Evolutionary conservation across 2,797 vertebrate species (phyloP).

Genomic region (Orientallactaga sibirica): DNA sequence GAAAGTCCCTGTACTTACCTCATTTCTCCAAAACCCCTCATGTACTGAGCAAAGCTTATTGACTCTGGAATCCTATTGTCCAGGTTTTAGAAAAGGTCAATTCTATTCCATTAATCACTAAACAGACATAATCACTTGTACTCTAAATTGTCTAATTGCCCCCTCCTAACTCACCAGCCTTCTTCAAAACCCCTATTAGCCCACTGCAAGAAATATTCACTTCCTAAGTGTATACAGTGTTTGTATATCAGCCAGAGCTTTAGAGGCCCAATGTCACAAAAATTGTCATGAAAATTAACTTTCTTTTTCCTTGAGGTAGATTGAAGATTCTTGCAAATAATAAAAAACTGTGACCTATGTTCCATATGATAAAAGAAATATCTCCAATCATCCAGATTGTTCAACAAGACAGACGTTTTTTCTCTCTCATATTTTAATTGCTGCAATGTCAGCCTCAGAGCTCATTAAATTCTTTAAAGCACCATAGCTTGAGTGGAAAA

Average conservation of each 20-base stretch:
- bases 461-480: constrained; percentile 76
- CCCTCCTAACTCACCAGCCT: constrained; percentile 42
- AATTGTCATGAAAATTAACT: constrained; percentile 68
- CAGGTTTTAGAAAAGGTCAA: constrained; percentile 32
- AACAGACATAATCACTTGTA: neutral
- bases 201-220: constrained; percentile 22
- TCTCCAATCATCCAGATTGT: constrained; percentile 16
- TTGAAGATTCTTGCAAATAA: constrained; percentile 58
- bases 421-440: constrained; percentile 73
- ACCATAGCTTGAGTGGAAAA: constrained; percentile 74
- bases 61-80: constrained; percentile 35
- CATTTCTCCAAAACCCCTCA: constrained; percentile 45
- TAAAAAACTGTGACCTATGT: constrained; percentile 49
- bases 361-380: constrained; percentile 63
- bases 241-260: constrained; percentile 33
- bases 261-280: constrained; percentile 42
- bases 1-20: neutral
- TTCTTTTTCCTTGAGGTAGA: constrained; percentile 16
- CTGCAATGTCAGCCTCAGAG: constrained; percentile 73
- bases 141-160: constrained; percentile 66
- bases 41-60: constrained; percentile 10
- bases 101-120: constrained; percentile 56
- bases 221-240: constrained; percentile 63
- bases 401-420: constrained; percentile 72
- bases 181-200: constrained; percentile 65